Evolutionary conservation across 2,797 vertebrate species (phyloP), one percentile per base, ranked within the genome.

Genomic region (Gymnoscopelus microlampas): DNA sequence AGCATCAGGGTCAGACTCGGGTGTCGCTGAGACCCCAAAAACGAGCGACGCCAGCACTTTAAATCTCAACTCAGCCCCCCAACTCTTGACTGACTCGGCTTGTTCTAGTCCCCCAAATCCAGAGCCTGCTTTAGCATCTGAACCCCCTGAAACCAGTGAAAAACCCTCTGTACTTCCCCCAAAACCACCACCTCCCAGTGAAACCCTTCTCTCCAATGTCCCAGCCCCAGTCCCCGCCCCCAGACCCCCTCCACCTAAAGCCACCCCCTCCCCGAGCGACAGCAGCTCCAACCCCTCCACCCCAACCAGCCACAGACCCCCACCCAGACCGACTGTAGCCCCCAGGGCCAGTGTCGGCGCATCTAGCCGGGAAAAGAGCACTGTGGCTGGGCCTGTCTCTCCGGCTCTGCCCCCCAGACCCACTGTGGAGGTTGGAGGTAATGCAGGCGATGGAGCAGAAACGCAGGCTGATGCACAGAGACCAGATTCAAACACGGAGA

Each of bases 191-290:
- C 59, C 44, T 26, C 35, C 5, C 1, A 48, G 73, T 0, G 5
- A 35, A 3, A 4, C 13, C 61, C 51, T 53, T 0, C 2, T 7
- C 39, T 2, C 39, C 26, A 29, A 29, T 29, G 26, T 29, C 26
- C 82, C 11, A 88, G 88, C 74, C 55, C 72, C 50, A 5, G 65
- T 88, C 69, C 93, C 83, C 68, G 89, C 91, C 19, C 93, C 94
- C 15, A 90, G 94, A 70, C 94, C 95, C 68, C 68, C 93, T 1
- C 19, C 92, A 63, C 89, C 83, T 51, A 95, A 89, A 74, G 12
- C 12, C 93, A 89, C 63, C 80, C 89, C 0, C 47, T 2, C 5
- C 32, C 24, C 59, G 85, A 72, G 72, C 79, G 77, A 82, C 5
- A 10, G 5, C 32, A 44, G 39, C 39, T 44, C 39, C 2, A 7